A percentile compares a stretch with the other conserved stretches of the same genome.
phyloP scores from a whole-genome alignment of 2,797 vertebrate species.

The Schizopygopsis malacanthus region DNA sequence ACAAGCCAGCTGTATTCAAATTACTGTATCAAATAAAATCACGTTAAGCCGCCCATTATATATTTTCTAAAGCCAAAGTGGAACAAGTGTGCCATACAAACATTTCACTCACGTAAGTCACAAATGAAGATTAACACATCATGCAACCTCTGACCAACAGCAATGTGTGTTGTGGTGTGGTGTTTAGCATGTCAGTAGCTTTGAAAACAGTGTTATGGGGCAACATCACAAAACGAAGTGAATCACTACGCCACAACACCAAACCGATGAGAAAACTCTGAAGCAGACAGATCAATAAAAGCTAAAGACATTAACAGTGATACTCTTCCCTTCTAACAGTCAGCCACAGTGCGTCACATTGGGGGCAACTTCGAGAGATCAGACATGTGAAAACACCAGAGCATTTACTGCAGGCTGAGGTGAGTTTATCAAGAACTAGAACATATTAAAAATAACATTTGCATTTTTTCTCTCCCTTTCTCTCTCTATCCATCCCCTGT shows the following conservation, averaged over 20 bases:
- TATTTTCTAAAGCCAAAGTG: constrained; percentile 26
- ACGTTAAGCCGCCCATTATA: constrained; percentile 10
- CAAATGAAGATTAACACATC: constrained; percentile 57
- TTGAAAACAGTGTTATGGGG: constrained; percentile 56
- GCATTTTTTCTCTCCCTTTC: constrained; percentile 16
- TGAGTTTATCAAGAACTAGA: constrained; percentile 19
- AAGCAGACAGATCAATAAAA: constrained; percentile 56
- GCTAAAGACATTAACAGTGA: constrained; percentile 46
- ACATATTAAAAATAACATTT: background rate
- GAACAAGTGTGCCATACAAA: constrained; percentile 27
- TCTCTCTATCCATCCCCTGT: constrained; percentile 47
- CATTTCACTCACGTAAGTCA: constrained; percentile 47
- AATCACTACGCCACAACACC: constrained; percentile 56
- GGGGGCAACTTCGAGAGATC: constrained; percentile 53
- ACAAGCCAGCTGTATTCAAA: background rate
- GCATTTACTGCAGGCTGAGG: constrained; percentile 29
- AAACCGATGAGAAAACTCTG: constrained; percentile 57
- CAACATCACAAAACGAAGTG: constrained; percentile 60
- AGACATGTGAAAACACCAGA: constrained; percentile 13
- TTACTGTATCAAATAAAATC: background rate
- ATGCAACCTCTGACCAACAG: constrained; percentile 60
- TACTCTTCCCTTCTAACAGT: constrained; percentile 51
- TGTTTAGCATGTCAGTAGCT: constrained; percentile 44
- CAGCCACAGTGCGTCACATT: constrained; percentile 58
- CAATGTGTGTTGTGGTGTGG: constrained; percentile 46